Evolutionary conservation across 1,140 invertebrate species (phyloP).

Genomic region (Drosophila mauritiana): DNA sequence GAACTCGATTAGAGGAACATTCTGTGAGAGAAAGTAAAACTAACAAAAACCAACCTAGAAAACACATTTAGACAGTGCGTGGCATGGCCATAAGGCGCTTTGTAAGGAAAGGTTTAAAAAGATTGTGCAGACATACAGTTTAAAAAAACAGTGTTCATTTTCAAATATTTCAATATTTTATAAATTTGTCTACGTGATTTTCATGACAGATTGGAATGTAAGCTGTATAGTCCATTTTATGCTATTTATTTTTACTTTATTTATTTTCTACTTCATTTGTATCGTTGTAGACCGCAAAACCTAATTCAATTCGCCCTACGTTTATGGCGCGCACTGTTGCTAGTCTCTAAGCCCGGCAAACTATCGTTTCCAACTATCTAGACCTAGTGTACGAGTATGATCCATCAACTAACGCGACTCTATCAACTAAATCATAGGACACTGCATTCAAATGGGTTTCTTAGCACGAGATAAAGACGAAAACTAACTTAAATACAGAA

Average conservation of each 20-base stretch:
- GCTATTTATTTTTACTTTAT: too few relatives aligned
- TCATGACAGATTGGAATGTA: too few relatives aligned
- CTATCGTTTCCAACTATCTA: conserved; percentile 41
- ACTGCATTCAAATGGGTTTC: conserved; percentile 68
- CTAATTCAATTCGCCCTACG: background rate
- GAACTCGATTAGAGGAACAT: conserved; percentile 26
- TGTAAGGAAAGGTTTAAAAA: background rate
- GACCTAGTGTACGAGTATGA: conserved; percentile 26
- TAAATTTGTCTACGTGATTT: too few relatives aligned
- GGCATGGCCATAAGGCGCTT: conserved; percentile 10
- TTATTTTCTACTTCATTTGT: too few relatives aligned
- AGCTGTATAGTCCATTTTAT: too few relatives aligned
- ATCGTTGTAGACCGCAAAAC: too few relatives aligned
- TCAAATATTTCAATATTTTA: too few relatives aligned
- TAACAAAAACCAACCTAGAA: conserved; percentile 24
- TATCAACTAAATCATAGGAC: conserved; percentile 33
- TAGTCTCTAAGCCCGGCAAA: conserved; percentile 35
- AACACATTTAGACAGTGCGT: conserved; percentile 32
- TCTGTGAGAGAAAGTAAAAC: conserved; percentile 46
- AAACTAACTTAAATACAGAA: conserved; percentile 5
- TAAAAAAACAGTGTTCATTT: too few relatives aligned
- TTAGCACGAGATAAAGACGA: conserved; percentile 36
- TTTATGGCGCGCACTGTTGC: conserved; percentile 19
- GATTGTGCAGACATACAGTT: background rate
- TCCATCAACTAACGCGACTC: conserved; percentile 12